These are phyloP conservation scores for Coendou prehensilis DNA, from an alignment of 2,797 vertebrate genomes.

Conservation along the genomic window DNA sequence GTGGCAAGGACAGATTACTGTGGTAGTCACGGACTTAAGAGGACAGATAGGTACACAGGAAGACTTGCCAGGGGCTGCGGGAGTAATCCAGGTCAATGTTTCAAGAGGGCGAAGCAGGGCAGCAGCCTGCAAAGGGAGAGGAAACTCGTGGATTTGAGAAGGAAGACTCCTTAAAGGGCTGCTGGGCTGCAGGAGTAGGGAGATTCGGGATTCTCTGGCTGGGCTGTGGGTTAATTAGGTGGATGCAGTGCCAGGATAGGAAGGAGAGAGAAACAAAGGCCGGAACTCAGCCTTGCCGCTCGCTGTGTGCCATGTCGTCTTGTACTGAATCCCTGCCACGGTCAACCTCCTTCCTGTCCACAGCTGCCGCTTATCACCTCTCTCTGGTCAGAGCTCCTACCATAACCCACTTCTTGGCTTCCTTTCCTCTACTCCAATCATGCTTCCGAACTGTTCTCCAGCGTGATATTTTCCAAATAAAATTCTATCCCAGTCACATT, in stretches of 20 bases:
- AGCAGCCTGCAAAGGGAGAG: background rate
- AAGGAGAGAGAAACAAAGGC: background rate
- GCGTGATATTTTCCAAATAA: background rate
- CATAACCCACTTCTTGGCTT: background rate
- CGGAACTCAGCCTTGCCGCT: background rate
- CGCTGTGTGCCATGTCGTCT: background rate
- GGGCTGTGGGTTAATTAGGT: background rate
- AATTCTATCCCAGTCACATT: background rate
- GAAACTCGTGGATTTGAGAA: background rate
- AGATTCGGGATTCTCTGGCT: background rate
- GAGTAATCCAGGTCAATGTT: background rate
- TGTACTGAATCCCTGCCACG: background rate
- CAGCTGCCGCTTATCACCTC: too few species aligned
- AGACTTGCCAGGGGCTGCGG: background rate
- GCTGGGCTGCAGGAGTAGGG: background rate
- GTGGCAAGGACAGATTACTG: too few species aligned
- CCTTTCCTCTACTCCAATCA: background rate
- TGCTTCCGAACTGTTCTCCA: background rate
- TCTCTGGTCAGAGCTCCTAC: background rate
- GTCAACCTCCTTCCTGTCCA: background rate
- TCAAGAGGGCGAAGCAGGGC: background rate
- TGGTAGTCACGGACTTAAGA: background rate
- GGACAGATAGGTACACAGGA: background rate
- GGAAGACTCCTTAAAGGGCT: background rate
- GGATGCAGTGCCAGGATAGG: background rate